phyloP scores from a whole-genome alignment of 2,888 invertebrate genomes.

The Meandrusa payeni region DNA sequence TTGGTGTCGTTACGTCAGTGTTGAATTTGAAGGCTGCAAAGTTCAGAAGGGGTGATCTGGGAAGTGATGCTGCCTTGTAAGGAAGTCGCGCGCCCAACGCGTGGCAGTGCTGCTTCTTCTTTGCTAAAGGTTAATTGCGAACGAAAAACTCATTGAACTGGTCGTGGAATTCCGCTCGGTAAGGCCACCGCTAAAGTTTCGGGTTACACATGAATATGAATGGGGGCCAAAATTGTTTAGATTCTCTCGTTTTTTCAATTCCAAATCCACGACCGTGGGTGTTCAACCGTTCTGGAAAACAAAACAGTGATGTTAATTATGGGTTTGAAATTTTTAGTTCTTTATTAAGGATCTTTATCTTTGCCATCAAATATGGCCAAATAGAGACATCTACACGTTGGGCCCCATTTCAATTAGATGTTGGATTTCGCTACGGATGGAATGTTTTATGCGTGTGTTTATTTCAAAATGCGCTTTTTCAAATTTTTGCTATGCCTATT shows the following conservation, averaged over 20 bases:
- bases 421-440: constrained; percentile 9
- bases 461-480: no score
- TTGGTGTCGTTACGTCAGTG: constrained; percentile 22
- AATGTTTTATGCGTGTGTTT: no score
- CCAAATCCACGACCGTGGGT: constrained; percentile 48
- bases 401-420: constrained; percentile 18
- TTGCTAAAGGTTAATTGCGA: constrained; percentile 62
- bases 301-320: constrained; percentile 31
- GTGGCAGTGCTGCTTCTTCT: constrained; percentile 57
- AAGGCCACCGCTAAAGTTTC: constrained; percentile 67
- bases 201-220: constrained; percentile 64
- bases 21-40: constrained; percentile 17
- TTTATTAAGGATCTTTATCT: constrained; percentile 13
- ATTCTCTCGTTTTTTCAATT: constrained; percentile 48
- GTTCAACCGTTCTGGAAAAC: constrained; percentile 39
- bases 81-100: constrained; percentile 60
- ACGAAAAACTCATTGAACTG: constrained; percentile 57
- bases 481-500: no score
- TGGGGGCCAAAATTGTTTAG: constrained; percentile 54
- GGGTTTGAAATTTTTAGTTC: constrained; percentile 24
- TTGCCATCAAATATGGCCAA: not conserved
- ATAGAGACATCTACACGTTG: constrained; percentile 23
- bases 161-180: constrained; percentile 52
- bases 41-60: constrained; percentile 28
- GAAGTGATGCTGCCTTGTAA: constrained; percentile 45